phyloP scores from a whole-genome alignment of 2,888 invertebrate species.

The Thumatha senex region DNA sequence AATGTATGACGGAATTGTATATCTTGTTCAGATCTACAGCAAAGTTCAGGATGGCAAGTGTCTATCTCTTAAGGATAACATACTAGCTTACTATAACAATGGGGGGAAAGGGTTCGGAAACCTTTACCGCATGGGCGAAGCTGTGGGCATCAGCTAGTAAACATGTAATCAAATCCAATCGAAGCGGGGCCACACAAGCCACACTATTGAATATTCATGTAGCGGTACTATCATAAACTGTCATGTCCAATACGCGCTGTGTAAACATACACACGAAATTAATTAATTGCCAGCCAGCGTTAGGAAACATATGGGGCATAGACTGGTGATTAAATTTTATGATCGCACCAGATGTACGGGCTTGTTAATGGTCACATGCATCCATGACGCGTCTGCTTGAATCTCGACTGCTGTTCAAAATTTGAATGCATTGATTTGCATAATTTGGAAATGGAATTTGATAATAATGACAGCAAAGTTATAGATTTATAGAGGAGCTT shows the following conservation, averaged over 20 bases:
- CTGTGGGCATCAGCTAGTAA: too few species aligned
- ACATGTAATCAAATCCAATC: conserved; percentile 57
- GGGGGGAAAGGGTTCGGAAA: too few species aligned
- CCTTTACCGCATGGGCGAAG: too few species aligned
- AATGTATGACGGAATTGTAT: too few species aligned
- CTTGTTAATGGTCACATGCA: conserved; percentile 56
- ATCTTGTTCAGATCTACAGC: too few species aligned
- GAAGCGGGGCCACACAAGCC: conserved; percentile 46
- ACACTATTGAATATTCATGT: conserved; percentile 65
- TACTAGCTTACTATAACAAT: too few species aligned
- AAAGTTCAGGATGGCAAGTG: too few species aligned
- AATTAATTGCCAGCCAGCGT: conserved; percentile 74
- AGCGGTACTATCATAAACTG: conserved; percentile 64
- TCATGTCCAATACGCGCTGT: conserved; percentile 68
- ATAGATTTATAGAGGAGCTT: too few species aligned
- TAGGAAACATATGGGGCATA: conserved; percentile 65
- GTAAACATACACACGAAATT: conserved; percentile 68
- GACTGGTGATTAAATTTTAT: conserved; percentile 72
- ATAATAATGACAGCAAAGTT: not conserved
- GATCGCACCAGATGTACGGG: conserved; percentile 64
- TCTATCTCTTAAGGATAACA: too few species aligned
- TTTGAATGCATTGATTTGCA: conserved; percentile 23
- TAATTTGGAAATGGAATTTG: conserved; percentile 38
- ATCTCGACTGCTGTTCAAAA: conserved; percentile 13
- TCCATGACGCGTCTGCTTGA: conserved; percentile 25